Evolutionary conservation across 2,888 invertebrate genomes (phyloP), one percentile per base, ranked within the genome.

Genomic region (Lasius fuliginosus): DNA sequence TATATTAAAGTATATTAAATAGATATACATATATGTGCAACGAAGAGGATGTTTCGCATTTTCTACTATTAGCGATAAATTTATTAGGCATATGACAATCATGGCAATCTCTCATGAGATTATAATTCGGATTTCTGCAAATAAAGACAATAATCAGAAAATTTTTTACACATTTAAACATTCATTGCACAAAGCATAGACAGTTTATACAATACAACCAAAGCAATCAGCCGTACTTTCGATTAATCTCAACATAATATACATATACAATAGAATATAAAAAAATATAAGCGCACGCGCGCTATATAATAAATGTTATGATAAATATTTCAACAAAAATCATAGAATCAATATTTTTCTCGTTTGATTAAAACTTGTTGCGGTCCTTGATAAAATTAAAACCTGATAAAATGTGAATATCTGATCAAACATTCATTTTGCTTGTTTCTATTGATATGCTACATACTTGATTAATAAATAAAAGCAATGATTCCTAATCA

Each of bases 1-100:
- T 11, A 75, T 49, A n/a, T n/a, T n/a, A n/a, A n/a, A n/a, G n/a
- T n/a, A 60, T 15, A 3, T 75, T 33, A 11, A 18, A 49, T 18
- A 65, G 18, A 42, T 27, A 12, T 58, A 5, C 5, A 64, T 40
- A 40, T 64, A 62, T 27, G 11, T 12, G 46, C 9, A 62, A 64
- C 36, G 8, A 76, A 53, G 6, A 58, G 36, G 23, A 53, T 53
- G 64, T 53, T 67, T 36, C 67, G 49, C 76, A 65, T 15, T 76
- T 76, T 65, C 49, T 76, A 76, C 18, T 53, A 76, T 65, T 64
- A 53, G 23, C 18, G 27, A 36, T 4, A n/a, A 60, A 65, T 53
- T 76, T 65, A 33, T 76, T 65, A 12, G 18, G 6, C 6, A 23
- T 33, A 74, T 23, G 15, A 75, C 18, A 49, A 64, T 65, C 36